phyloP scores from a whole-genome alignment of 2,113 vertebrate species.

The Melanostigma gelatinosum region DNA sequence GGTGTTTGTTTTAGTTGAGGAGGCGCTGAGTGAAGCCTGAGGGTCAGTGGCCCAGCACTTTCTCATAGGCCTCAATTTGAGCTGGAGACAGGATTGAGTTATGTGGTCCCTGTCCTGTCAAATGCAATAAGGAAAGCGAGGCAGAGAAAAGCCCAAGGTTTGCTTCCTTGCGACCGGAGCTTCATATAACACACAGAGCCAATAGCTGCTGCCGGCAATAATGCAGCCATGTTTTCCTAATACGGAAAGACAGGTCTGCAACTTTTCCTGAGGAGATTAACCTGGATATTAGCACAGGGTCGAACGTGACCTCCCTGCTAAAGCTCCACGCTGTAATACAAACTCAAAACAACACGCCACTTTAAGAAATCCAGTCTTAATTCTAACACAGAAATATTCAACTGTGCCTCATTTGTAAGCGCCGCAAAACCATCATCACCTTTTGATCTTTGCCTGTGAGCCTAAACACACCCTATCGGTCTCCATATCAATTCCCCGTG shows the following conservation, averaged over 20 bases:
- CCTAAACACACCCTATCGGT: slow-evolving; percentile 45
- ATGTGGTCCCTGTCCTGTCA: slow-evolving; percentile 79
- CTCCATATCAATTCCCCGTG: slow-evolving; percentile 41
- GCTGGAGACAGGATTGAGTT: slow-evolving; percentile 76
- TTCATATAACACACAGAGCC: slow-evolving; percentile 53
- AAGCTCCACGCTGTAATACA: not conserved
- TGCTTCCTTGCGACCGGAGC: slow-evolving; percentile 32
- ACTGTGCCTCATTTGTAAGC: slow-evolving; percentile 15
- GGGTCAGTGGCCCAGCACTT: slow-evolving; percentile 63
- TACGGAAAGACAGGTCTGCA: slow-evolving; percentile 16
- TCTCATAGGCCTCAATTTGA: slow-evolving; percentile 69
- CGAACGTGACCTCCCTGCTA: not conserved
- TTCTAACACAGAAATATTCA: slow-evolving; percentile 31
- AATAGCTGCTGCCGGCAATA: slow-evolving; percentile 53
- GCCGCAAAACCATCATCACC: slow-evolving; percentile 41
- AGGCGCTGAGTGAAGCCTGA: slow-evolving; percentile 35
- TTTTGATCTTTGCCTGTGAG: slow-evolving; percentile 60
- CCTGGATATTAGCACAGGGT: slow-evolving; percentile 3
- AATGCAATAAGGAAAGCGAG: slow-evolving; percentile 73
- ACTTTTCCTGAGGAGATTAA: slow-evolving; percentile 25
- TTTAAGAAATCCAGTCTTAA: slow-evolving; percentile 9
- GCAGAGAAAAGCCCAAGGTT: slow-evolving; percentile 56
- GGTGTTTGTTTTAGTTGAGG: slow-evolving; percentile 32
- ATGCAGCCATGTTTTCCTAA: slow-evolving; percentile 58
- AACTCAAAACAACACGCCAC: not conserved